phyloP scores from a whole-genome alignment of 1,140 invertebrate species.

The Apocrypta bakeri region DNA sequence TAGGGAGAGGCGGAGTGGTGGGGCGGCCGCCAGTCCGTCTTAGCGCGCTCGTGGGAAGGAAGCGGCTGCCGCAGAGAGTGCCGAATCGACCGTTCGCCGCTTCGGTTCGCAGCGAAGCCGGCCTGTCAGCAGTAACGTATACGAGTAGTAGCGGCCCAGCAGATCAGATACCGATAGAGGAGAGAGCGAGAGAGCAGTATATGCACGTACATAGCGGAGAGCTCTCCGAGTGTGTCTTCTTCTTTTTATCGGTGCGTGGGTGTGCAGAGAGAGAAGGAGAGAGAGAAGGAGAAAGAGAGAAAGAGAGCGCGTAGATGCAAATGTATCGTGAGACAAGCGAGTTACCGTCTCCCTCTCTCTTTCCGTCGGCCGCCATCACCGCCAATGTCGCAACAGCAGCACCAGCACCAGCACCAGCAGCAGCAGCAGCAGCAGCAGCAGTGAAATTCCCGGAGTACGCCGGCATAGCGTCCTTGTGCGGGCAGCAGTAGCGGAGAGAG shows the following conservation, averaged over 20 bases:
- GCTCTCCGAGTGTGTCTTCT: neutral
- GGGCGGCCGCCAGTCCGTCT: too few relatives aligned
- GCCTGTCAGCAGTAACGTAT: constrained; percentile 5
- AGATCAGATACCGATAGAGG: too few relatives aligned
- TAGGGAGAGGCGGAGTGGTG: too few relatives aligned
- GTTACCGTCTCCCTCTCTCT: neutral
- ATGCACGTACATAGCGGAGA: neutral
- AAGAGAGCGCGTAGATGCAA: too few relatives aligned
- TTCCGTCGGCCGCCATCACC: neutral
- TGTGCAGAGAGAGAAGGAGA: too few relatives aligned
- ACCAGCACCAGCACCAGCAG: neutral
- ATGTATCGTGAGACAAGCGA: too few relatives aligned
- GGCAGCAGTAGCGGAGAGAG: neutral
- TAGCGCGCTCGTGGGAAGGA: neutral
- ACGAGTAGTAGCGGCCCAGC: neutral
- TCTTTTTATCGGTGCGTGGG: too few relatives aligned
- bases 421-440: neutral
- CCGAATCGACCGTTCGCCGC: constrained; percentile 33
- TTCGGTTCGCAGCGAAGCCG: constrained; percentile 16
- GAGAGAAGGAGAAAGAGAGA: too few relatives aligned
- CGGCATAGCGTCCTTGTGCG: neutral
- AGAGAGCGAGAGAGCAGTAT: neutral
- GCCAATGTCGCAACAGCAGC: neutral
- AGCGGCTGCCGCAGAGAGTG: neutral
- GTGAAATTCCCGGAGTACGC: neutral